Evolutionary conservation across 2,113 vertebrate species (phyloP).

Genomic region (Phycodurus eques): DNA sequence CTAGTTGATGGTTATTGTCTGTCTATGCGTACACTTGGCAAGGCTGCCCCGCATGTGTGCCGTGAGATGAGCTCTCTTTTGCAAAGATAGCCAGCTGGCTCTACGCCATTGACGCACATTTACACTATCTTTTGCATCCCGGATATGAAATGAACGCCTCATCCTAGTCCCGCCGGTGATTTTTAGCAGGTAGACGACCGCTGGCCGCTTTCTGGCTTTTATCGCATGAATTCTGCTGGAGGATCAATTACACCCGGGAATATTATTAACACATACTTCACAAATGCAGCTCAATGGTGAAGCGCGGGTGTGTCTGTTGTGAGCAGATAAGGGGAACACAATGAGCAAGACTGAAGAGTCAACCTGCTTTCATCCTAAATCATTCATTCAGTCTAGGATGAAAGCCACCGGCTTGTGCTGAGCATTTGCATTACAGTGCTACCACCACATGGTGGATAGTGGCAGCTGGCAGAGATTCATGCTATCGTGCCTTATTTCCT

Average conservation of each 20-base stretch:
- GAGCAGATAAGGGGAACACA: neutral
- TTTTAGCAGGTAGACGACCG: conserved; percentile 26
- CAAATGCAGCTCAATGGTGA: neutral
- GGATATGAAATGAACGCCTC: neutral
- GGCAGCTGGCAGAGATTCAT: neutral
- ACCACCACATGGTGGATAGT: conserved; percentile 42
- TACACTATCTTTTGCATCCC: neutral
- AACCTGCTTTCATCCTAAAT: neutral
- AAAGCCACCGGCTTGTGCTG: neutral
- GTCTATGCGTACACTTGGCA: conserved; percentile 38
- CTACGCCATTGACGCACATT: neutral
- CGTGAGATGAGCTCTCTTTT: conserved; percentile 28
- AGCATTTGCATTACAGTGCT: conserved; percentile 41
- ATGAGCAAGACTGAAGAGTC: neutral
- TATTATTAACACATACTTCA: conserved; percentile 50
- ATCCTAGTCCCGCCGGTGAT: conserved; percentile 17
- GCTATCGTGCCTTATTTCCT: neutral
- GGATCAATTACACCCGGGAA: conserved; percentile 25
- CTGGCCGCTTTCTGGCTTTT: conserved; percentile 35
- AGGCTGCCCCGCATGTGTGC: conserved; percentile 11
- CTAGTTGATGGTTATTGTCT: conserved; percentile 31
- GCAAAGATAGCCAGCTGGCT: conserved; percentile 31
- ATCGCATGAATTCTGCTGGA: conserved; percentile 33
- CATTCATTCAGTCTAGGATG: neutral
- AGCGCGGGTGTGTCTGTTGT: neutral